phyloP scores from a whole-genome alignment of 1,140 invertebrate genomes.

The Choristoneura fumiferana region DNA sequence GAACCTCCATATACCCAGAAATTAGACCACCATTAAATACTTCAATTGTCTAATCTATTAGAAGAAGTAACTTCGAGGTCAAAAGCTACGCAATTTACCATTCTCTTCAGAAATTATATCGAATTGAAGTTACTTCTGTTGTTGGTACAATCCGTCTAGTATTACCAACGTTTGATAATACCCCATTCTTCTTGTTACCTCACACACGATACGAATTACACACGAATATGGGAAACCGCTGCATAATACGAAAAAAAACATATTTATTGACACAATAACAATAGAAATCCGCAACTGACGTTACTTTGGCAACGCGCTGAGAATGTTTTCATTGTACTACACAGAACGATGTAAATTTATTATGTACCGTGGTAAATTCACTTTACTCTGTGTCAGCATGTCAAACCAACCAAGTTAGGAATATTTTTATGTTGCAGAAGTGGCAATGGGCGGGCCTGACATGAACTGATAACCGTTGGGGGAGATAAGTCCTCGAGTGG shows the following conservation, averaged over 20 bases:
- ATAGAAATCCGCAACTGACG: constrained; percentile 28
- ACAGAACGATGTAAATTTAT: background rate
- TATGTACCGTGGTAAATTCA: background rate
- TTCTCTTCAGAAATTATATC: too few species aligned
- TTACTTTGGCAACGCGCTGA: constrained; percentile 24
- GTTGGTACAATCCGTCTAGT: constrained; percentile 31
- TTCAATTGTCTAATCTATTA: too few species aligned
- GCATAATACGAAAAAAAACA: constrained; percentile 42
- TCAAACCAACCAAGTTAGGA: too few species aligned
- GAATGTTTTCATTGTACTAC: constrained; percentile 7
- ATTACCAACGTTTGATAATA: constrained; percentile 57
- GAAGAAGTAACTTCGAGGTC: too few species aligned
- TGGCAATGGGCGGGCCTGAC: too few species aligned
- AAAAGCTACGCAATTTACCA: too few species aligned
- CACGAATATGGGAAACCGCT: constrained; percentile 47
- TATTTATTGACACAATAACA: constrained; percentile 43
- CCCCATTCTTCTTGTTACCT: constrained; percentile 46
- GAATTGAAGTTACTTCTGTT: too few species aligned
- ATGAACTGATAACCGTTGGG: too few species aligned
- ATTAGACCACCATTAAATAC: constrained; percentile 19
- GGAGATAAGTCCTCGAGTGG: too few species aligned
- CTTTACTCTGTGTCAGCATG: too few species aligned
- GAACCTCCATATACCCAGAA: background rate
- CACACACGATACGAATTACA: constrained; percentile 30
- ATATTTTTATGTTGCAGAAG: too few species aligned